phyloP scores from a whole-genome alignment of 2,888 invertebrate species.

The Mactromeris polynyma region DNA sequence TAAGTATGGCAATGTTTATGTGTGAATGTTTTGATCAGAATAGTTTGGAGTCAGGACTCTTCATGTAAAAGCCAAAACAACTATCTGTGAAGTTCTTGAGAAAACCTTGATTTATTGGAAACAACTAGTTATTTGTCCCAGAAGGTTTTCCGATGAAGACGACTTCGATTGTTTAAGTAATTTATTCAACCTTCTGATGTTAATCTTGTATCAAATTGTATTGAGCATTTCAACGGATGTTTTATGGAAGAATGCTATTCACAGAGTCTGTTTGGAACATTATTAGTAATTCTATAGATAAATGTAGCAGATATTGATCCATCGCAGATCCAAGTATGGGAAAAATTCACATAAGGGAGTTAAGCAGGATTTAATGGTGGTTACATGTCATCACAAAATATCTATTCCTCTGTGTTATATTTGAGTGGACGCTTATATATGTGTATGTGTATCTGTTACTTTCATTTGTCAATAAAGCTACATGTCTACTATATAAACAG shows the following conservation, averaged over 20 bases:
- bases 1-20: neutral
- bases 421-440: conserved; percentile 69
- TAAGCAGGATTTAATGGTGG: neutral
- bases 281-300: neutral
- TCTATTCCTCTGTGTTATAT: conserved; percentile 10
- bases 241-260: neutral
- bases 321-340: neutral
- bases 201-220: neutral
- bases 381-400: neutral
- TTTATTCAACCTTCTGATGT: neutral
- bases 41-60: neutral
- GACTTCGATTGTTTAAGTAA: neutral
- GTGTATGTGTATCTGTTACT: conserved; percentile 72
- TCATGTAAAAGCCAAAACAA: neutral
- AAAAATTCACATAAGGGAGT: neutral
- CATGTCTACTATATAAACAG: conserved; percentile 59
- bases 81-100: neutral
- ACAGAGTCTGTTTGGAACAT: neutral
- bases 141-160: neutral
- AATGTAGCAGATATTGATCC: neutral
- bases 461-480: conserved; percentile 80
- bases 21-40: neutral
- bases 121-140: neutral
- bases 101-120: neutral
- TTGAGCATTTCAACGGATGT: neutral